Conservation (phyloP, 2,113 vertebrate species). For the Apaloderma vittatum region DNA sequence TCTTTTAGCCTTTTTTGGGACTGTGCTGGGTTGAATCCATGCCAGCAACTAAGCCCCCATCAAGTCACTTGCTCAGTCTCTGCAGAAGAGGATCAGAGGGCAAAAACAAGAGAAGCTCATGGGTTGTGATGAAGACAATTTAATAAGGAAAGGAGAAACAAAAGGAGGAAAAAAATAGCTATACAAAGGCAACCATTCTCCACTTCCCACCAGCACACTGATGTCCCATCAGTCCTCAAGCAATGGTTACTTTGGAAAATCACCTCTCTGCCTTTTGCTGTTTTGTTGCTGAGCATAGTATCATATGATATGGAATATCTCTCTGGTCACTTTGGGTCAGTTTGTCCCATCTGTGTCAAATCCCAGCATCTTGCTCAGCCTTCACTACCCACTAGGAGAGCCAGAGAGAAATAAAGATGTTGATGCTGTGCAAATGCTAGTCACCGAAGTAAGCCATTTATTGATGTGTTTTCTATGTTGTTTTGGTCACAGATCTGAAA, state of each 20-base stretch:
- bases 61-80: not conserved
- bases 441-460: not conserved
- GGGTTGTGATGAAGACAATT: not conserved
- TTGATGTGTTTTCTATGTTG: fast-evolving
- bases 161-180: fast-evolving
- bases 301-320: not conserved
- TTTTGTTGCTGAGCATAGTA: not conserved
- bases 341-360: not conserved
- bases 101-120: not conserved
- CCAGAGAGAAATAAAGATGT: not conserved
- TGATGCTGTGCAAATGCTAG: not conserved
- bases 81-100: not conserved
- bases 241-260: not conserved
- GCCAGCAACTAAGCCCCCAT: not conserved
- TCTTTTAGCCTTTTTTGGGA: not conserved
- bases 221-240: not conserved
- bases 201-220: not conserved
- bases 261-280: not conserved
- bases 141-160: not conserved
- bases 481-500: not conserved
- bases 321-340: not conserved
- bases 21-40: not conserved
- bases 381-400: not conserved
- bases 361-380: not conserved
- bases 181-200: not conserved